Conservation (phyloP, 2,888 invertebrate genomes). For the Amaurobius ferox region DNA sequence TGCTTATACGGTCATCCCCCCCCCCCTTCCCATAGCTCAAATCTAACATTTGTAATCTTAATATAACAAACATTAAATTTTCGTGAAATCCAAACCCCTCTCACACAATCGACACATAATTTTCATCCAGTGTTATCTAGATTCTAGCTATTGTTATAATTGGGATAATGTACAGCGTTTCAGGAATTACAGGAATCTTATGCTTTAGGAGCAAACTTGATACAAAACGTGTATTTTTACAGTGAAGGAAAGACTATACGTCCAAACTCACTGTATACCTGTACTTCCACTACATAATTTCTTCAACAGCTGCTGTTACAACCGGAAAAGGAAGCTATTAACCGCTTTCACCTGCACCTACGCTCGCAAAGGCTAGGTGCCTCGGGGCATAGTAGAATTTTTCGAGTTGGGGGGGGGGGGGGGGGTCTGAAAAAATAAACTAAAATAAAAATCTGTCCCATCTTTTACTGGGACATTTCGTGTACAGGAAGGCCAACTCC, state of each 20-base stretch:
- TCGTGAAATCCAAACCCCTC: too few relatives aligned
- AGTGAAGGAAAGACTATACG: neutral
- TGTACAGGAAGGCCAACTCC: slow-evolving; percentile 22
- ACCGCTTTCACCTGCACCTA: slow-evolving; percentile 52
- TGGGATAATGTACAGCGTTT: too few relatives aligned
- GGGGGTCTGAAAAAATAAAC: neutral
- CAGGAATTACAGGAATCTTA: too few relatives aligned
- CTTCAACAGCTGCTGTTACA: slow-evolving; percentile 29
- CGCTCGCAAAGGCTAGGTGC: slow-evolving; percentile 27
- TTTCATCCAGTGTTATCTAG: too few relatives aligned
- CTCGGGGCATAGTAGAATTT: slow-evolving; percentile 32
- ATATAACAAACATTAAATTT: too few relatives aligned
- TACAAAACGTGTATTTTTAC: neutral
- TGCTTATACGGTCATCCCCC: too few relatives aligned
- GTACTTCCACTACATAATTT: neutral
- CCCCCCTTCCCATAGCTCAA: too few relatives aligned
- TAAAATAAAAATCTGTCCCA: neutral
- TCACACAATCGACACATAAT: too few relatives aligned
- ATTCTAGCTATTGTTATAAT: too few relatives aligned
- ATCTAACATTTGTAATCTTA: too few relatives aligned
- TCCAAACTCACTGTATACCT: neutral
- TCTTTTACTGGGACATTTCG: slow-evolving; percentile 12
- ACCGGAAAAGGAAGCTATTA: slow-evolving; percentile 64
- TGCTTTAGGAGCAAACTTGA: too few relatives aligned
- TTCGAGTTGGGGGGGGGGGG: neutral